Percentiles rank a stretch among this genome's conserved stretches.
Conservation (phyloP, 2,888 invertebrate genomes). For the Conchocele bisecta region DNA sequence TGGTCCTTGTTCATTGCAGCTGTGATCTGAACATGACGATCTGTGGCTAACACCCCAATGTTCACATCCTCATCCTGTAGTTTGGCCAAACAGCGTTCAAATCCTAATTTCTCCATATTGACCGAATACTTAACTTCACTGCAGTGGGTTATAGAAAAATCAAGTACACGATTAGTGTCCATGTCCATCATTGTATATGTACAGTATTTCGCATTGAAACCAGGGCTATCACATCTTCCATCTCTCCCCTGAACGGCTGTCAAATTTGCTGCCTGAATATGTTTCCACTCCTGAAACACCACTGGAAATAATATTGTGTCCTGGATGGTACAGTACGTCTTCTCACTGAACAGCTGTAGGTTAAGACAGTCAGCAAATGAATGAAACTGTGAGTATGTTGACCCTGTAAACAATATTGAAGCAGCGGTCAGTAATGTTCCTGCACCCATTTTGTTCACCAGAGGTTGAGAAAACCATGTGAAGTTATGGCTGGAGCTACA, state of each 20-base stretch:
- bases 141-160: conserved; percentile 24
- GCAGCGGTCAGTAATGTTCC: not conserved
- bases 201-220: conserved; percentile 38
- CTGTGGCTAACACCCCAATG: conserved; percentile 33
- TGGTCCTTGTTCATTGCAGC: conserved; percentile 17
- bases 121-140: conserved; percentile 33
- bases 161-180: conserved; percentile 16
- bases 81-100: conserved; percentile 25
- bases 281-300: conserved; percentile 26
- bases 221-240: conserved; percentile 41
- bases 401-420: not conserved
- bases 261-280: conserved; percentile 4
- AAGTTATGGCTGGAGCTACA: too few relatives aligned
- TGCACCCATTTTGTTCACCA: conserved; percentile 30
- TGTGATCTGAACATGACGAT: conserved; percentile 38
- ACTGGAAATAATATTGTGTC: conserved; percentile 25
- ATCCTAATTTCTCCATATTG: conserved; percentile 13
- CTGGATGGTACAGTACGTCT: conserved; percentile 27
- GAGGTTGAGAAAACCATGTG: conserved; percentile 32
- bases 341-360: conserved; percentile 15
- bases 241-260: conserved; percentile 11
- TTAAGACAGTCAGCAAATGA: conserved; percentile 6
- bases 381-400: not conserved
- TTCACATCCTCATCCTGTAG: conserved; percentile 26
- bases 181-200: conserved; percentile 29